phyloP scores from a whole-genome alignment of 2,888 invertebrate genomes.

The Sarcophaga variegata region DNA sequence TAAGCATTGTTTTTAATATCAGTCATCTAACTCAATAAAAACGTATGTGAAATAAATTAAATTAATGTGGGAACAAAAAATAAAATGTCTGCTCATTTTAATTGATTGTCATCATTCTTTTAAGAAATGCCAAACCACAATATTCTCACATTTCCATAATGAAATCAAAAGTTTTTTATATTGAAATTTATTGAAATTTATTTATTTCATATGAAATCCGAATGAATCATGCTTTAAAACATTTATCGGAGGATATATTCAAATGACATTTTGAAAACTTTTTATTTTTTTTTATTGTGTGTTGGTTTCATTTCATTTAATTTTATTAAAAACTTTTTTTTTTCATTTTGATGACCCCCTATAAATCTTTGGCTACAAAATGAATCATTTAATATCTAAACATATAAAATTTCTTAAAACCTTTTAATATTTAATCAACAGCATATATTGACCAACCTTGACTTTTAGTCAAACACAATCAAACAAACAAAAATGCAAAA shows the following conservation, averaged over 20 bases:
- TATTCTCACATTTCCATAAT: conserved; percentile 23
- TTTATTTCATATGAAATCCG: conserved; percentile 49
- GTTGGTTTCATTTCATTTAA: conserved; percentile 45
- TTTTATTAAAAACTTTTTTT: conserved; percentile 6
- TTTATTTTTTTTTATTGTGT: neutral
- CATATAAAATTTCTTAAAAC: conserved; percentile 51
- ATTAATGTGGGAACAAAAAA: conserved; percentile 38
- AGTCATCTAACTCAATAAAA: neutral
- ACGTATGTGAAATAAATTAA: neutral
- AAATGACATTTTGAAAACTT: conserved; percentile 57
- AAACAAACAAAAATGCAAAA: too few relatives aligned
- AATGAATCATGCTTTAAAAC: conserved; percentile 61
- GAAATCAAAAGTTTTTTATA: neutral
- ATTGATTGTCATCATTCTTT: conserved; percentile 63
- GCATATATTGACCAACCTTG: conserved; percentile 65
- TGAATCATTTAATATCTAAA: conserved; percentile 59
- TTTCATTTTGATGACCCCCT: conserved; percentile 56
- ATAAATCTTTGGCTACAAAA: conserved; percentile 63
- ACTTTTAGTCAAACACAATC: conserved; percentile 51
- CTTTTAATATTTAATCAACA: conserved; percentile 64
- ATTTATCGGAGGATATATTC: conserved; percentile 39
- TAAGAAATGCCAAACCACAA: neutral
- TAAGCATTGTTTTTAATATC: too few relatives aligned
- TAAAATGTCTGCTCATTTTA: conserved; percentile 51
- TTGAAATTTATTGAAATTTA: conserved; percentile 52